A percentile compares a stretch with the other conserved stretches of the same genome.
Evolutionary conservation across 2,113 vertebrate species (phyloP).

Genomic region (Aptenodytes patagonicus): DNA sequence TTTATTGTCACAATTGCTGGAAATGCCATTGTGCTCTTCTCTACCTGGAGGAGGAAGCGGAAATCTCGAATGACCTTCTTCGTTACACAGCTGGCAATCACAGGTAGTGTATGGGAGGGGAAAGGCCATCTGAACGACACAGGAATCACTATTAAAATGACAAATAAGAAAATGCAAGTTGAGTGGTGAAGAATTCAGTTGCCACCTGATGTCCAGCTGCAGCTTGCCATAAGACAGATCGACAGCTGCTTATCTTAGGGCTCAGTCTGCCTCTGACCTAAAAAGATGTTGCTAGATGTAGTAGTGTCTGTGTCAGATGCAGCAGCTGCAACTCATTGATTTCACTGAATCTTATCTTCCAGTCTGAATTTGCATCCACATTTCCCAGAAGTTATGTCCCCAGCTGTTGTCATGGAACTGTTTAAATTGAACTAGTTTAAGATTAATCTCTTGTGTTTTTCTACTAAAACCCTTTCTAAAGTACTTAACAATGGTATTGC

Average conservation of each 20-base stretch:
- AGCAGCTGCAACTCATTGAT: not conserved
- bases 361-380: not conserved
- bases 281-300: not conserved
- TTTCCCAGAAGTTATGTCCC: not conserved
- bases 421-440: slow-evolving; percentile 7
- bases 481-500: not conserved
- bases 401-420: not conserved
- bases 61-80: slow-evolving; percentile 81
- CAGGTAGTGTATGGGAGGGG: slow-evolving; percentile 55
- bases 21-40: slow-evolving; percentile 72
- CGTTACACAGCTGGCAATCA: slow-evolving; percentile 76
- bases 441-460: not conserved
- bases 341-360: not conserved
- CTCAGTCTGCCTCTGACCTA: not conserved
- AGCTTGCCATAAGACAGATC: not conserved
- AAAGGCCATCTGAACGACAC: not conserved
- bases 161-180: not conserved
- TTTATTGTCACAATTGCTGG: slow-evolving; percentile 74
- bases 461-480: not conserved
- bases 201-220: not conserved
- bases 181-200: not conserved
- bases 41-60: slow-evolving; percentile 72
- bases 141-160: not conserved
- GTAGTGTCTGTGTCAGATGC: not conserved
- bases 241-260: not conserved